Percentiles rank a stretch among this genome's conserved stretches.
Evolutionary conservation across 37 sponge, comb jelly and placozoan genomes (phyloP).

Genomic region (Halichondria panicea): DNA sequence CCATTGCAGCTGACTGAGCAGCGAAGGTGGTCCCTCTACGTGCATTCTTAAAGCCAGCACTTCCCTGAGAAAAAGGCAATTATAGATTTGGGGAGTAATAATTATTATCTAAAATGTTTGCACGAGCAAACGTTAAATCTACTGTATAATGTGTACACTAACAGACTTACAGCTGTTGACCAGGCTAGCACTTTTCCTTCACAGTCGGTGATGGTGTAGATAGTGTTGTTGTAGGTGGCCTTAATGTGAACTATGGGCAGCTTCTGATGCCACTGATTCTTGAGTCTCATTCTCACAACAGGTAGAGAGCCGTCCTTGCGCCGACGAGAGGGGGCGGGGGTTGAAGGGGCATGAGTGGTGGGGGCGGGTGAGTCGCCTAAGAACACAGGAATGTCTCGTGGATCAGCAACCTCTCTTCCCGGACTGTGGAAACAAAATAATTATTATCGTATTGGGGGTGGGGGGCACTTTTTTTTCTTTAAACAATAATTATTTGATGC

Average conservation of each 20-base stretch:
- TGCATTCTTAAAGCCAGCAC: constrained; percentile 64
- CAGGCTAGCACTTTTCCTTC: constrained; percentile 64
- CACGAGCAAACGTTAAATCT: neutral
- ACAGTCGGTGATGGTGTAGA: constrained; percentile 73
- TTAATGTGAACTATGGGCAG: constrained; percentile 79
- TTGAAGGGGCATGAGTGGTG: too few species aligned
- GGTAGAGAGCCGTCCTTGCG: too few species aligned
- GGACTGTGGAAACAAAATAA: too few species aligned
- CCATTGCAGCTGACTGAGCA: constrained; percentile 69
- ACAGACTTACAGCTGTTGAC: constrained; percentile 75
- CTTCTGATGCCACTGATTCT: constrained; percentile 10
- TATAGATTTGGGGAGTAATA: too few species aligned
- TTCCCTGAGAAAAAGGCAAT: constrained; percentile 40
- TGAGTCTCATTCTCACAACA: too few species aligned
- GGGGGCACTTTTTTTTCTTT: too few species aligned
- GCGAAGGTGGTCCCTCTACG: constrained; percentile 83
- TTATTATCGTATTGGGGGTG: too few species aligned
- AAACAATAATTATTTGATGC: too few species aligned
- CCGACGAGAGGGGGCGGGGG: too few species aligned
- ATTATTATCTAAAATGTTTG: neutral
- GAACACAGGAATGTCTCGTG: too few species aligned
- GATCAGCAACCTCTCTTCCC: too few species aligned
- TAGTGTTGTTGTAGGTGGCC: constrained; percentile 78
- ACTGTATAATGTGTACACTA: neutral
- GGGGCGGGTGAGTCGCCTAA: too few species aligned